Base-by-base conservation (phyloP, 2,888 invertebrate genomes). In the Hemithea aestivaria region DNA sequence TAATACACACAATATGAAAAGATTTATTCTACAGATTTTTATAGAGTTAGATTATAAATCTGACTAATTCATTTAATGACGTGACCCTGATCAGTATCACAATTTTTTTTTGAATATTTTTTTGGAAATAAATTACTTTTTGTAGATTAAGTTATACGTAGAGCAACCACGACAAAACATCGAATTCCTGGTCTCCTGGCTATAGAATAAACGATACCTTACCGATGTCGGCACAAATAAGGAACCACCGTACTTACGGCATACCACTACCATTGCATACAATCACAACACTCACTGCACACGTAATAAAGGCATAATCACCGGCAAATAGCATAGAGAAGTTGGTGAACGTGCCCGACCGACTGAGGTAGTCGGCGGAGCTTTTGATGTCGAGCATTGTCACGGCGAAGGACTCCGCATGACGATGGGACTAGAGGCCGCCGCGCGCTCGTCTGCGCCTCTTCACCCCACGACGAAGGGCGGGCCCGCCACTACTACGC, bases 241-340 rank as follows among this genome's bases (percentile, higher is more conserved):
- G 28, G 20, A 30, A 40, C 33, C 44, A 20, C 39, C 36, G 41
- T 62, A 65, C 65, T 65, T 62, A 65, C 63, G 52, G 54, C 57
- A 40, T 45, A 35, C 40, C 44, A 53, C 38, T 36, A 48, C 52
- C 46, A 44, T 33, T 35, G 39, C 35, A 33, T 37, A 31, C 36
- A 49, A 41, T 53, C 23, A 40, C 28, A 23, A 32, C 35, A 40
- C 35, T 22, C 32, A 36, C 21, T 32, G 32, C 35, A 41, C 66
- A 70, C 55, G 53, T 62, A 56, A 53, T 45, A 63, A 53, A 58
- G 47, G 37, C 37, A 81, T 78, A 89, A 87, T 89, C 92, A 95
- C 95, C 95, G 87, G 95, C 95, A 89, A 96, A 96, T 73, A 96
- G 91, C 96, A 96, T 96, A 84, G 96, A 96, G 90, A 96, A 94